These are phyloP conservation scores for Leucophenga varia DNA, from an alignment of 1,140 invertebrate species.

Conservation along the genomic window DNA sequence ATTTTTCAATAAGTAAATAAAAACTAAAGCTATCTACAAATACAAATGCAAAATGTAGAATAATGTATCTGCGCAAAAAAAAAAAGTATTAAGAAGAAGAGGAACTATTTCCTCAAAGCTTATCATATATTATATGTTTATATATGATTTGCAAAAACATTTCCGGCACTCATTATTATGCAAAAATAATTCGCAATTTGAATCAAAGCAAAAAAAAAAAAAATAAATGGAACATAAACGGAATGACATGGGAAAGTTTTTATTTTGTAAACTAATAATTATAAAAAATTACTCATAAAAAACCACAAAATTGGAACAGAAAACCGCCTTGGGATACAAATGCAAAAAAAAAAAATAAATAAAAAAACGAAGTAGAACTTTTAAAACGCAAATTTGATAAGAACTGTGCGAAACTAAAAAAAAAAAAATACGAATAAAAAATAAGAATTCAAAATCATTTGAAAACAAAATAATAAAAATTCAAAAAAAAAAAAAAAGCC, in stretches of 20 bases:
- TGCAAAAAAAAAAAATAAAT: not conserved
- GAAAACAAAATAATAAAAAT: not conserved
- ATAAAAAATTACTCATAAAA: too few relatives aligned
- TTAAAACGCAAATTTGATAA: not conserved
- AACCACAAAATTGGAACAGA: too few relatives aligned
- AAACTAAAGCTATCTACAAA: too few relatives aligned
- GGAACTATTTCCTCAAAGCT: slow-evolving; percentile 1
- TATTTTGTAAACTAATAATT: too few relatives aligned
- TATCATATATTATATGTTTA: too few relatives aligned
- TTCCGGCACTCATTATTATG: too few relatives aligned
- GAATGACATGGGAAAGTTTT: too few relatives aligned
- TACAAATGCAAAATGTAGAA: too few relatives aligned
- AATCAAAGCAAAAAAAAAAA: not conserved
- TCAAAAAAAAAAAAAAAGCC: not conserved
- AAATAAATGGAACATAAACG: not conserved
- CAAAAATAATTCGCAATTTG: not conserved
- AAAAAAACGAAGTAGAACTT: too few relatives aligned
- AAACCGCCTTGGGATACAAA: slow-evolving; percentile 1
- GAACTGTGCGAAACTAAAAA: not conserved
- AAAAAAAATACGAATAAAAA: not conserved
- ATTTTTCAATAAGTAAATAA: too few relatives aligned
- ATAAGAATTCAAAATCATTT: not conserved
- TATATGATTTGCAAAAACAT: slow-evolving; percentile 2
- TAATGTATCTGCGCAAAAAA: too few relatives aligned
- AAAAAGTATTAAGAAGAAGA: too few relatives aligned